These are phyloP conservation scores for Acanthococcus lagerstroemiae DNA, from an alignment of 2,888 invertebrate genomes.

Conservation along the genomic window DNA sequence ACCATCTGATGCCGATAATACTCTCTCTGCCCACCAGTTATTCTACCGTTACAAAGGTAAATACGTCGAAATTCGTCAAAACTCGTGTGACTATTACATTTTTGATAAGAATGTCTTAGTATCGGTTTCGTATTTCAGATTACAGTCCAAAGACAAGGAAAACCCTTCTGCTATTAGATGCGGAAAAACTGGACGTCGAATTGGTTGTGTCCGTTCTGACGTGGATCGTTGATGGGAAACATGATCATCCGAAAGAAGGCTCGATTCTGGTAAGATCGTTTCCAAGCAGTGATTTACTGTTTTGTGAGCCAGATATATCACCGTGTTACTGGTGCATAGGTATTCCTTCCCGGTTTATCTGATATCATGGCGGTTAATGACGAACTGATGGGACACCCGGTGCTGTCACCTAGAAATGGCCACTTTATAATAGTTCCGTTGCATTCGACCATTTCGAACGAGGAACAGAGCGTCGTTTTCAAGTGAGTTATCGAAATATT, in stretches of 20 bases:
- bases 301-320: not conserved
- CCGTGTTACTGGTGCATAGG: constrained; percentile 37
- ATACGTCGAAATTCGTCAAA: too few species aligned
- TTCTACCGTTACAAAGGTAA: constrained; percentile 55
- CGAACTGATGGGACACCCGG: constrained; percentile 53
- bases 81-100: too few species aligned
- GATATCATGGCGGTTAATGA: constrained; percentile 66
- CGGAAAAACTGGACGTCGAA: constrained; percentile 66
- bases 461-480: constrained; percentile 69
- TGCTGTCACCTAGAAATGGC: constrained; percentile 53
- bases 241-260: constrained; percentile 57
- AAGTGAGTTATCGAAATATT: constrained; percentile 40
- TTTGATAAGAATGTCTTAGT: too few species aligned
- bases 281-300: too few species aligned
- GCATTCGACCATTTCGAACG: constrained; percentile 73
- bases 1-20: constrained; percentile 51
- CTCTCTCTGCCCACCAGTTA: constrained; percentile 56
- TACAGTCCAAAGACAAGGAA: constrained; percentile 57
- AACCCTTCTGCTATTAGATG: constrained; percentile 64
- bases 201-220: constrained; percentile 59
- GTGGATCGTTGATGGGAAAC: constrained; percentile 60
- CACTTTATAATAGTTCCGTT: constrained; percentile 67
- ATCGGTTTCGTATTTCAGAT: too few species aligned
- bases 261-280: constrained; percentile 53
- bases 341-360: constrained; percentile 68